Evolutionary conservation across 2,888 invertebrate species (phyloP).

Genomic region (Piscicola geometra): DNA sequence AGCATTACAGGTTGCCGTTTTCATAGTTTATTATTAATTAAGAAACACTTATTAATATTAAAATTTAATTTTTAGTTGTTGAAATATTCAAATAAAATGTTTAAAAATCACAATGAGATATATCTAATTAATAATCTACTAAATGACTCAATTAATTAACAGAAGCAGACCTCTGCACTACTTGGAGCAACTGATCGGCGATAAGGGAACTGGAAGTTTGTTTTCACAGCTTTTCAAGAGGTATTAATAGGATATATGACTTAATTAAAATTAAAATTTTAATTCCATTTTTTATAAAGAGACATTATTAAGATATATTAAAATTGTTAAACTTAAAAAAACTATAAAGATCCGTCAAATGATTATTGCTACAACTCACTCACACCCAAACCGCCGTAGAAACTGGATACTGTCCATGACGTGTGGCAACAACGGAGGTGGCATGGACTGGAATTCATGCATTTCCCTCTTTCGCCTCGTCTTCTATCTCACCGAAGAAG

Average conservation of each 20-base stretch:
- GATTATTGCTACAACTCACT: no score
- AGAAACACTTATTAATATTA: no score
- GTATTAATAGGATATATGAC: no score
- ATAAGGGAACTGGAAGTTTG: conserved; percentile 67
- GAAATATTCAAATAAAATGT: no score
- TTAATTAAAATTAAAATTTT: background rate
- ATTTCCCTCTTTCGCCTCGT: conserved; percentile 18
- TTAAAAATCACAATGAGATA: no score
- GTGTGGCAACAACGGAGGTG: conserved; percentile 25
- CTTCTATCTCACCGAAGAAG: conserved; percentile 31
- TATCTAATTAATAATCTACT: no score
- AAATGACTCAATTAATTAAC: no score
- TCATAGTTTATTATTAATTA: no score
- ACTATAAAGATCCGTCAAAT: background rate
- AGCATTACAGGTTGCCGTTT: conserved; percentile 35
- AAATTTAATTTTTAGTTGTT: no score
- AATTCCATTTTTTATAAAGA: background rate
- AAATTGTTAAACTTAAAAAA: background rate
- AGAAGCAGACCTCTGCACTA: conserved; percentile 71
- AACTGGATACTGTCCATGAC: conserved; percentile 23
- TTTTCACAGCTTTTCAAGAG: conserved; percentile 46
- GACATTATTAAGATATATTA: background rate
- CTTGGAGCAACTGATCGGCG: conserved; percentile 72
- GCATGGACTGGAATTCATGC: conserved; percentile 19
- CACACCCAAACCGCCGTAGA: conserved; percentile 4